Evolutionary conservation across 2,888 invertebrate species (phyloP).

Genomic region (Tyria jacobaeae): DNA sequence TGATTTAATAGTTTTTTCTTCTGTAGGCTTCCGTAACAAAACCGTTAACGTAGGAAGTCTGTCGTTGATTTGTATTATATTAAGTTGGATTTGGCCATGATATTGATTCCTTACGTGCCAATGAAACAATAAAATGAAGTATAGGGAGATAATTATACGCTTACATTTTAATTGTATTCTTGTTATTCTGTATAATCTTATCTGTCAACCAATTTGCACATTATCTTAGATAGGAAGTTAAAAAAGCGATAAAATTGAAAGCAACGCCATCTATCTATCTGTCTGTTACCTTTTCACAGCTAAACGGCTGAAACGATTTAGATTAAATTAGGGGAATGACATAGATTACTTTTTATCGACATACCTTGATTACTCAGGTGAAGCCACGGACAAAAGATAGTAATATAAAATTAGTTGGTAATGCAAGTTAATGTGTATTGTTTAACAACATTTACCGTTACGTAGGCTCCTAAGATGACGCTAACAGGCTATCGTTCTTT

Average conservation of each 20-base stretch:
- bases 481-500: constrained; percentile 46
- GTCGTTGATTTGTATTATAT: constrained; percentile 32
- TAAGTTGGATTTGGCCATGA: constrained; percentile 31
- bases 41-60: constrained; percentile 54
- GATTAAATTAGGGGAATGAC: too few relatives aligned
- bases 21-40: too few relatives aligned
- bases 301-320: too few relatives aligned
- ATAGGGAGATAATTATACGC: too few relatives aligned
- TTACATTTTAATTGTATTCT: not conserved
- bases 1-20: constrained; percentile 53
- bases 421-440: not conserved
- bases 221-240: constrained; percentile 10
- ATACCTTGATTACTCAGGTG: too few relatives aligned
- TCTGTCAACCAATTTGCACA: not conserved
- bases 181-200: constrained; percentile 5
- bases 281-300: too few relatives aligned
- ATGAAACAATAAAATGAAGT: constrained; percentile 12
- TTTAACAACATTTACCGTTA: constrained; percentile 18
- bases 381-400: too few relatives aligned
- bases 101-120: constrained; percentile 19
- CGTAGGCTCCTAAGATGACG: constrained; percentile 42
- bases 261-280: too few relatives aligned
- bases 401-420: constrained; percentile 11
- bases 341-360: too few relatives aligned
- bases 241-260: constrained; percentile 13